Conservation (phyloP, 2,888 invertebrate species). For the Sinopyrophorus schimmeli region DNA sequence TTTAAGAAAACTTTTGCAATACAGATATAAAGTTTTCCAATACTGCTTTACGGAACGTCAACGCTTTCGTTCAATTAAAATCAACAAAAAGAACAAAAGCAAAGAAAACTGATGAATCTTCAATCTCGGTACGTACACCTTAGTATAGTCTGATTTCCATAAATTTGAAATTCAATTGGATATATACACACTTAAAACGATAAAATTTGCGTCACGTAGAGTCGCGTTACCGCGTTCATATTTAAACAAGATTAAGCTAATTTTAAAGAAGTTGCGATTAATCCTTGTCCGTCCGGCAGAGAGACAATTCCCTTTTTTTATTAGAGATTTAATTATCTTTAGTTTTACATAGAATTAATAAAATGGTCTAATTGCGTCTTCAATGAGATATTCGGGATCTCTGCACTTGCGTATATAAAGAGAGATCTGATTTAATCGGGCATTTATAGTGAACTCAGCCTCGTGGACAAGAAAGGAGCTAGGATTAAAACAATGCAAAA, state of each 20-base stretch:
- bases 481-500: slow-evolving; percentile 51
- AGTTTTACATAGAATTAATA: slow-evolving; percentile 6
- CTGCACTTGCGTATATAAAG: slow-evolving; percentile 24
- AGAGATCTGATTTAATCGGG: slow-evolving; percentile 29
- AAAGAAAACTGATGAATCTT: slow-evolving; percentile 26
- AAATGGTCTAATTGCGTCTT: slow-evolving; percentile 12
- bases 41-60: too few relatives aligned
- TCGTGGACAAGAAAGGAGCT: slow-evolving; percentile 39
- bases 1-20: too few relatives aligned
- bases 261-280: slow-evolving; percentile 41
- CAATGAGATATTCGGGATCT: slow-evolving; percentile 16
- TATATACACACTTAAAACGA: slow-evolving; percentile 44
- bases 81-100: slow-evolving; percentile 30
- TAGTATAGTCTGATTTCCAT: slow-evolving; percentile 41
- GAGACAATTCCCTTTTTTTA: slow-evolving; percentile 15
- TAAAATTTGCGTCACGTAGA: slow-evolving; percentile 44
- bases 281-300: slow-evolving; percentile 31
- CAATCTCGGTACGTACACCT: slow-evolving; percentile 31
- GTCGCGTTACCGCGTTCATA: slow-evolving; percentile 41
- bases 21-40: too few relatives aligned
- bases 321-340: slow-evolving; percentile 10
- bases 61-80: slow-evolving; percentile 21
- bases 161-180: slow-evolving; percentile 44
- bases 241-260: slow-evolving; percentile 44
- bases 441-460: slow-evolving; percentile 30